Percentiles rank a stretch among this genome's conserved stretches.
Evolutionary conservation across 2,888 invertebrate genomes (phyloP).

Genomic region (Papilio gigon): DNA sequence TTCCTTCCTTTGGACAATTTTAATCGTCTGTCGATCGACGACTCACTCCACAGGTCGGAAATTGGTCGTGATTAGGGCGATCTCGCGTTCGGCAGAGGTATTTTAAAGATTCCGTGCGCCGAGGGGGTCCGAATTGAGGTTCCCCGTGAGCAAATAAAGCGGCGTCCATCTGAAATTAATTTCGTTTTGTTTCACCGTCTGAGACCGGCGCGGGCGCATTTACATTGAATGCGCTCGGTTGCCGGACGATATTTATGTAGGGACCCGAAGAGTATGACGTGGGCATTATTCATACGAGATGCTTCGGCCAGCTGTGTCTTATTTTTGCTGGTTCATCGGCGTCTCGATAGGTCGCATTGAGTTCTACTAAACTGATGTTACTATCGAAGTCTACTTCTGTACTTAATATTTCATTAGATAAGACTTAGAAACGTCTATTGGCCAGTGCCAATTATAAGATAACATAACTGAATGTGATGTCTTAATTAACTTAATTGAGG

Average conservation of each 20-base stretch:
- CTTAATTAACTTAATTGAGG: too few species aligned
- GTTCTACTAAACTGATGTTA: slow-evolving; percentile 43
- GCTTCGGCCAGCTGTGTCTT: slow-evolving; percentile 72
- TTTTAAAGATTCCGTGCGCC: slow-evolving; percentile 69
- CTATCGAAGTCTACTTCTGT: slow-evolving; percentile 26
- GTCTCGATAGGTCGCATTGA: slow-evolving; percentile 54
- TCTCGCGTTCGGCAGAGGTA: slow-evolving; percentile 66
- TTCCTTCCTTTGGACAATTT: slow-evolving; percentile 46
- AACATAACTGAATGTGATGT: too few species aligned
- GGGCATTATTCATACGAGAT: slow-evolving; percentile 79
- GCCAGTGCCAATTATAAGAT: too few species aligned
- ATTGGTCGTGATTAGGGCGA: slow-evolving; percentile 62
- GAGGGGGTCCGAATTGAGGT: slow-evolving; percentile 75
- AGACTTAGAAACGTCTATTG: too few species aligned
- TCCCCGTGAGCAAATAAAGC: slow-evolving; percentile 73
- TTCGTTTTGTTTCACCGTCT: slow-evolving; percentile 81
- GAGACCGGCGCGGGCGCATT: slow-evolving; percentile 75
- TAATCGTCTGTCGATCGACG: slow-evolving; percentile 61
- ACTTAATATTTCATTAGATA: neutral
- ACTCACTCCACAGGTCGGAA: slow-evolving; percentile 72
- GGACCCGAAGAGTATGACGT: slow-evolving; percentile 77
- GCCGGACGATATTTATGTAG: slow-evolving; percentile 80
- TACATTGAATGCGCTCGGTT: slow-evolving; percentile 80
- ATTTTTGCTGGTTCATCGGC: slow-evolving; percentile 78
- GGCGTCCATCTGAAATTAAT: slow-evolving; percentile 80